These are phyloP conservation scores for Rattus norvegicus DNA, from an alignment of 2,113 vertebrate genomes.

Conservation along the genomic window DNA sequence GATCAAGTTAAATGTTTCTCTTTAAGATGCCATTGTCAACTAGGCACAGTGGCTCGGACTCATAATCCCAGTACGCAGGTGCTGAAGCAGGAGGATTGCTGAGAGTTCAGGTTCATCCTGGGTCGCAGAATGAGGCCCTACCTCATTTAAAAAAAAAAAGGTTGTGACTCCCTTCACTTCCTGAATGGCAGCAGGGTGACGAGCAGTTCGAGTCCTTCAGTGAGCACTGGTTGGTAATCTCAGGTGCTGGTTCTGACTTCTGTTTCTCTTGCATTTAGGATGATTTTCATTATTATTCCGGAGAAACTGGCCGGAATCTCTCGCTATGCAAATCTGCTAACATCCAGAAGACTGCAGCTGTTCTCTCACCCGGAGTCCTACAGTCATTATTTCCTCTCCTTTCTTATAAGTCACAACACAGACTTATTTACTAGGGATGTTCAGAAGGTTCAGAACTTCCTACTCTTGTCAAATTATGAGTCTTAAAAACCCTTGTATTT, in stretches of 20 bases:
- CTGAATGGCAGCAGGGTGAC: constrained; percentile 32
- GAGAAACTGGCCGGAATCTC: constrained; percentile 19
- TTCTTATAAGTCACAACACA: constrained; percentile 14
- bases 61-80: not conserved
- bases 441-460: not conserved
- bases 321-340: not conserved
- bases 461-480: constrained; percentile 32
- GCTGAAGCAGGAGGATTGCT: not conserved
- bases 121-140: not conserved
- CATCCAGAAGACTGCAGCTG: not conserved
- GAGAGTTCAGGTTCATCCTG: not conserved
- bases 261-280: not conserved
- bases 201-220: not conserved
- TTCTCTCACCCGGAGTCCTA: not conserved
- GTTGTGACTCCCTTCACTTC: not conserved
- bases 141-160: not conserved
- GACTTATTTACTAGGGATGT: not conserved
- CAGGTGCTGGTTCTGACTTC: not conserved
- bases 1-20: not conserved
- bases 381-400: constrained; percentile 1
- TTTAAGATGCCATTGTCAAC: not conserved
- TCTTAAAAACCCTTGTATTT: not conserved
- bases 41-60: not conserved
- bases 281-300: constrained; percentile 9
- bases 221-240: not conserved